Base-by-base conservation (phyloP, 2,888 invertebrate genomes). In the Philereme vetulata region DNA sequence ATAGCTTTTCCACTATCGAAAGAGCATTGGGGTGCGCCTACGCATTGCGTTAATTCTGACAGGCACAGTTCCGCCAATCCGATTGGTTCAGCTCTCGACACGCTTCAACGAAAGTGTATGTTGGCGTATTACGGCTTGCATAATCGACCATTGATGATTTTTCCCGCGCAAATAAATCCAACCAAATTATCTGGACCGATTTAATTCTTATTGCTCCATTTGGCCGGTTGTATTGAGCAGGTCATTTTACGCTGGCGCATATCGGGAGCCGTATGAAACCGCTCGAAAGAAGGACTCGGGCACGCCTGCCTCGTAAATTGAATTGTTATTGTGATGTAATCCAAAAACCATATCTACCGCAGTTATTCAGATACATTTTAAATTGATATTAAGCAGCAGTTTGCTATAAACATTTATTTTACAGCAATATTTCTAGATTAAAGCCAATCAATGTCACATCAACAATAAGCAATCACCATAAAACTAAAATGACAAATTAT, bases 1-100 rank as follows among this genome's bases (percentile, higher is more conserved):
- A 75, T 69, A 60, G 74, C 66, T 78, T 83, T 85, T 81, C 77
- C 80, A 81, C 77, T 75, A 75, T 75, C 71, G 72, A 73, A 74
- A 78, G 70, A 76, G 58, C 75, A 65, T 68, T 75, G 77, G 82
- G 88, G 85, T 87, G 88, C 84, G 86, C 80, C 88, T 76, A 83
- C 86, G 85, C 86, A 85, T 84, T 85, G 83, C 84, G 84, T 84
- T 82, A 80, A 66, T 76, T 74, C 74, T 84, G 86, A 88, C 85
- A 86, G 71, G 77, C 90, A 80, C 72, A 90, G 86, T 88, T 90
- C 90, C 90, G 90, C 79, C 80, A 79, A 81, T 86, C 86, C 84
- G 82, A 88, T 80, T 78, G 82, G 80, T 72, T 75, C 77, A 75
- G 68, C 76, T 79, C 69, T 72, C 76, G 82, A 75, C 77, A 76